phyloP scores from a whole-genome alignment of 1,140 invertebrate genomes.

The Bombyx mori region DNA sequence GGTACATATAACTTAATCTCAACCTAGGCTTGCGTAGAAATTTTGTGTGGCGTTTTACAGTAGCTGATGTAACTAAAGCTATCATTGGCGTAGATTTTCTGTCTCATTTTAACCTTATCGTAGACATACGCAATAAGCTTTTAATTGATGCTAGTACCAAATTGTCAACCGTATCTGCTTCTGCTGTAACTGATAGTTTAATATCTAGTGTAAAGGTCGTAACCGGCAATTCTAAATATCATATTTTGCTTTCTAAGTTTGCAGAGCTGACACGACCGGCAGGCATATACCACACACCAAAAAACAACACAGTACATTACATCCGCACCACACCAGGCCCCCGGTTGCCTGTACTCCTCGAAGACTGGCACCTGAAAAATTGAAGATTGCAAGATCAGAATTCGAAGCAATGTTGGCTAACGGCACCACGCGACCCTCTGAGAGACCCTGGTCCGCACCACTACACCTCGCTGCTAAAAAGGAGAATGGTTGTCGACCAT shows the following conservation, averaged over 20 bases:
- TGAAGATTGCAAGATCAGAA: constrained; percentile 7
- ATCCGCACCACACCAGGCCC: constrained; percentile 5
- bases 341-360: constrained; percentile 8
- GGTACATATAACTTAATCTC: not conserved
- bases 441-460: constrained; percentile 9
- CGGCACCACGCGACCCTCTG: constrained; percentile 6
- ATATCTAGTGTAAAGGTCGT: constrained; percentile 5
- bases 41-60: not conserved
- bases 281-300: not conserved
- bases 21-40: constrained; percentile 1
- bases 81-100: constrained; percentile 4
- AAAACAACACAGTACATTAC: constrained; percentile 3
- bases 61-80: constrained; percentile 2
- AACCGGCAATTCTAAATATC: constrained; percentile 1
- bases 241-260: not conserved
- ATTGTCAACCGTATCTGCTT: not conserved
- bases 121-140: not conserved
- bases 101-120: not conserved
- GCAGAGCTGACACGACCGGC: not conserved
- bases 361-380: constrained; percentile 8
- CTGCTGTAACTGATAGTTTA: not conserved
- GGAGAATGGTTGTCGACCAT: constrained; percentile 5
- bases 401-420: constrained; percentile 8
- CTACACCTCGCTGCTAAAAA: constrained; percentile 8
- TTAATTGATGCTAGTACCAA: not conserved